Conservation (phyloP, 2,113 vertebrate species). For the Eulemur rufifrons region DNA sequence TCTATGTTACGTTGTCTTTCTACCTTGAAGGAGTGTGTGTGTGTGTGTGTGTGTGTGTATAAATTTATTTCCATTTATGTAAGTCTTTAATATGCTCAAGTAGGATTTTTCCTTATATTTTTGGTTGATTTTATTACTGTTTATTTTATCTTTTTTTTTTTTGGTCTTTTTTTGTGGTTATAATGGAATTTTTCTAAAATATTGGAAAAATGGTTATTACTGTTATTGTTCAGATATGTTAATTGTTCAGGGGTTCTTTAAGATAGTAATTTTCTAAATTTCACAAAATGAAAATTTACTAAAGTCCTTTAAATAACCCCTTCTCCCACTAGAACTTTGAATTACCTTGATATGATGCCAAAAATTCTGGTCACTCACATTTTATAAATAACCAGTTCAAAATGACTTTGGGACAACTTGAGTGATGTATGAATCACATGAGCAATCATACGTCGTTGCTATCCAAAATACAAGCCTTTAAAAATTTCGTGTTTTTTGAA, state of each 20-base stretch:
- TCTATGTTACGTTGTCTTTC: not conserved
- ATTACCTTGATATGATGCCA: not conserved
- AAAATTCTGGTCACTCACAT: not conserved
- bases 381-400: conserved; percentile 60
- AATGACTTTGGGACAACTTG: conserved; percentile 72
- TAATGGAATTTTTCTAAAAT: conserved; percentile 29
- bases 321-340: not conserved
- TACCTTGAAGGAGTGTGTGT: not conserved
- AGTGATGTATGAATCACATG: conserved; percentile 76
- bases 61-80: not conserved
- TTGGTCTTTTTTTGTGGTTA: not conserved
- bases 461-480: not conserved
- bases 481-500: not conserved
- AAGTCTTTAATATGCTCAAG: not conserved
- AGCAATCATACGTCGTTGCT: conserved; percentile 56
- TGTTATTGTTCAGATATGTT: not conserved
- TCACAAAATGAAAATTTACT: conserved; percentile 12
- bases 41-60: not conserved
- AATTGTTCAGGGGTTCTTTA: not conserved
- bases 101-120: not conserved
- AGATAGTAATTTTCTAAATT: not conserved
- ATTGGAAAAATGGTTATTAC: not conserved
- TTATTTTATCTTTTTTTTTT: not conserved
- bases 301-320: not conserved
- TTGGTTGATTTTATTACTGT: not conserved